Conservation (phyloP, 2,113 vertebrate genomes). For the Pangasianodon hypophthalmus region DNA sequence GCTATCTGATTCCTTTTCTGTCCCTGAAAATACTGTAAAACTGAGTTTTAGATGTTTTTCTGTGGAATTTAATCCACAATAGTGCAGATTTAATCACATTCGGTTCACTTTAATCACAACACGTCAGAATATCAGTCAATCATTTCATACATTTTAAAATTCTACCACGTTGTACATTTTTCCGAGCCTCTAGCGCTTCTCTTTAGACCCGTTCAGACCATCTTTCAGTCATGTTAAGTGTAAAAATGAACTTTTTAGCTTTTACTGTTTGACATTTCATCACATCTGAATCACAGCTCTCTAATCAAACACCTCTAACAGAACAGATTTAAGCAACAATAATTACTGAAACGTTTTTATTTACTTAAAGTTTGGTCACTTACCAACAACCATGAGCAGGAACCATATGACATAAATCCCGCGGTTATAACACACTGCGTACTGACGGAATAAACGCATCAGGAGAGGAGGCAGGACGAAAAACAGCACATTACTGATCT, state of each 20-base stretch:
- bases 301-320: neutral
- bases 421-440: constrained; percentile 94
- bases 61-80: neutral
- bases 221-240: neutral
- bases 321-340: neutral
- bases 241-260: neutral
- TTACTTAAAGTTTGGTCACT: constrained; percentile 65
- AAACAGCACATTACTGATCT: constrained; percentile 99
- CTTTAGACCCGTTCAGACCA: neutral
- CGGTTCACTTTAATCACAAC: neutral
- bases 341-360: neutral
- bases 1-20: neutral
- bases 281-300: neutral
- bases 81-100: neutral
- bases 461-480: constrained; percentile 95
- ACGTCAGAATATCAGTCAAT: no score
- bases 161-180: neutral
- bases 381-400: constrained; percentile 95
- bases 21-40: neutral
- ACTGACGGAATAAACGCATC: constrained; percentile 94
- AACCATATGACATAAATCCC: constrained; percentile 98
- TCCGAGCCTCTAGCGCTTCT: neutral
- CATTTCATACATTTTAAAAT: no score
- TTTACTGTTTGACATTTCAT: neutral
- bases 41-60: neutral